phyloP scores from a whole-genome alignment of 2,797 vertebrate species.

The Siniperca undulata region DNA sequence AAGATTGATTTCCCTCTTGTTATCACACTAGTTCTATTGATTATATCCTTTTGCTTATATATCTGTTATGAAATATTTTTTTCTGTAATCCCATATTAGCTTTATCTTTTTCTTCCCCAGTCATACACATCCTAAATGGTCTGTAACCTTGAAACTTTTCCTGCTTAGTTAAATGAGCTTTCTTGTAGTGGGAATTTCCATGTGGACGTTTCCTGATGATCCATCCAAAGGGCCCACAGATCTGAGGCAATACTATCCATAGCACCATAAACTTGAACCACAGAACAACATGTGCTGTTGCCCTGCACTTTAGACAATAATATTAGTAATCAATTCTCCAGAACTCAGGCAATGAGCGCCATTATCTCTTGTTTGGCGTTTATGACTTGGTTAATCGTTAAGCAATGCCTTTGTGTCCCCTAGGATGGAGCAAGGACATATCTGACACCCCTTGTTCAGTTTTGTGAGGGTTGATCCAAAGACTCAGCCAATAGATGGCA shows the following conservation, averaged over 20 bases:
- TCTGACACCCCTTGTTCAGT: constrained; percentile 75
- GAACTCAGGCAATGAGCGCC: constrained; percentile 65
- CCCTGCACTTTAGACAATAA: constrained; percentile 74
- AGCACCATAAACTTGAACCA: constrained; percentile 70
- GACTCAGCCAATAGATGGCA: constrained; percentile 80
- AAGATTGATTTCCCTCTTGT: background rate
- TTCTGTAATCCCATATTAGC: background rate
- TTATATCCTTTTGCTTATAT: constrained; percentile 5
- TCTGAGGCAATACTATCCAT: constrained; percentile 61
- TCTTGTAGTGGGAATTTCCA: constrained; percentile 36
- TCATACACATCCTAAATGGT: constrained; percentile 5
- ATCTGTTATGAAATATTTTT: constrained; percentile 9
- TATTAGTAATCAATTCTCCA: constrained; percentile 84
- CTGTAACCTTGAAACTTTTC: constrained; percentile 71
- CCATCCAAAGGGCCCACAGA: constrained; percentile 39
- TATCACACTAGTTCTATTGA: constrained; percentile 2
- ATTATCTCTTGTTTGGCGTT: constrained; percentile 82
- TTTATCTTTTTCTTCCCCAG: constrained; percentile 17
- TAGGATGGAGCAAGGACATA: constrained; percentile 85
- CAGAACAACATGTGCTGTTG: constrained; percentile 75
- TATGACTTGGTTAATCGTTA: constrained; percentile 88
- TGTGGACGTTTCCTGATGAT: constrained; percentile 44
- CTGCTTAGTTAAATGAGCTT: background rate
- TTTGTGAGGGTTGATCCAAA: constrained; percentile 80
- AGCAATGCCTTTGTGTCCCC: constrained; percentile 83